Evolutionary conservation across 2,888 invertebrate genomes (phyloP).

Genomic region (Bembecia ichneumoniformis): DNA sequence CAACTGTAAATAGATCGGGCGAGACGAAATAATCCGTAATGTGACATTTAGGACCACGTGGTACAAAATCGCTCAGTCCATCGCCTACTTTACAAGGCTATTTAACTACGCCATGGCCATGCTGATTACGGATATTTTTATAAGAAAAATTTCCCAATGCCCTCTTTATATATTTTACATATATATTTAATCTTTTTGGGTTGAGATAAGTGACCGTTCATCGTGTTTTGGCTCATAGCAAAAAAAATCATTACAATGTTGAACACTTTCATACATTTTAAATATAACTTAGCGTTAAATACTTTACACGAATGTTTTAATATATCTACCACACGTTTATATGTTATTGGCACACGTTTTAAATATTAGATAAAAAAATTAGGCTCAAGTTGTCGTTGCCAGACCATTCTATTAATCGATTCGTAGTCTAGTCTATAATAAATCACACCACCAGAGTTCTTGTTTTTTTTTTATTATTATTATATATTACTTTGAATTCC

Average conservation of each 20-base stretch:
- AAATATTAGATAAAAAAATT: conserved; percentile 34
- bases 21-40: too few species aligned
- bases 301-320: conserved; percentile 12
- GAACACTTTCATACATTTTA: neutral
- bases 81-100: too few species aligned
- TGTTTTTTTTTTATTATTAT: conserved; percentile 4
- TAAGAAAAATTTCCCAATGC: too few species aligned
- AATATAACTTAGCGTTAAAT: neutral
- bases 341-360: conserved; percentile 54
- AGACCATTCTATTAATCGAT: conserved; percentile 23
- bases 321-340: conserved; percentile 5
- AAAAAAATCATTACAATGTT: neutral
- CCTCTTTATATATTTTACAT: too few species aligned
- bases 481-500: too few species aligned
- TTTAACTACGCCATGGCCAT: too few species aligned
- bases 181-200: too few species aligned
- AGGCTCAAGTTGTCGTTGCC: conserved; percentile 39
- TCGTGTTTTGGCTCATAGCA: neutral
- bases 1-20: too few species aligned
- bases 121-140: too few species aligned
- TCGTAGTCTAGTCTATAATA: conserved; percentile 18
- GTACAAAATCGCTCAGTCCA: too few species aligned
- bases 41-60: too few species aligned
- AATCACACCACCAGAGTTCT: neutral
- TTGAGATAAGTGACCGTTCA: too few species aligned